Percentiles rank a stretch among this genome's conserved stretches.
Evolutionary conservation across 2,113 vertebrate genomes (phyloP).

Genomic region (Hylia prasina): DNA sequence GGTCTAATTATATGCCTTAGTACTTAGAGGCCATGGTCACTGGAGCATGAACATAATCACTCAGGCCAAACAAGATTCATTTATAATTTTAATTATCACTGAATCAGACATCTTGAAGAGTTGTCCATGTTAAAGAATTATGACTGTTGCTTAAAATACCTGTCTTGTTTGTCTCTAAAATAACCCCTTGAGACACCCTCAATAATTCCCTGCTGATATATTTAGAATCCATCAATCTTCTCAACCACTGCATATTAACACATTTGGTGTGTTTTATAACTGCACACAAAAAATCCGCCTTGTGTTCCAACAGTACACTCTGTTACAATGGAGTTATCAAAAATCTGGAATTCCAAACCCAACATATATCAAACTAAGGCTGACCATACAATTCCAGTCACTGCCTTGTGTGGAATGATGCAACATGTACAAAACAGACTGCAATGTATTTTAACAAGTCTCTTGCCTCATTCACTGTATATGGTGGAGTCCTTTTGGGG

Average conservation of each 20-base stretch:
- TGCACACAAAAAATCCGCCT: not conserved
- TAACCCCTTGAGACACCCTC: conserved; percentile 49
- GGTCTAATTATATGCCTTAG: conserved; percentile 73
- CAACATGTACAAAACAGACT: not conserved
- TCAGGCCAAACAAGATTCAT: conserved; percentile 75
- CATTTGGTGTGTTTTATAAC: not conserved
- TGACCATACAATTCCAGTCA: not conserved
- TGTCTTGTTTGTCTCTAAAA: conserved; percentile 68
- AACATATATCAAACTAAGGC: not conserved
- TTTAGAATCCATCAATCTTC: conserved; percentile 60
- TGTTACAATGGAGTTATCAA: not conserved
- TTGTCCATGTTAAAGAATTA: conserved; percentile 64
- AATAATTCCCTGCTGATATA: conserved; percentile 57
- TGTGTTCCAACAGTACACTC: not conserved
- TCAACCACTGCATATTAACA: not conserved
- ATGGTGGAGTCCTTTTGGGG: not conserved
- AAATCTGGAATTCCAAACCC: not conserved
- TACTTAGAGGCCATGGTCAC: conserved; percentile 64
- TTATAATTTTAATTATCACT: conserved; percentile 78
- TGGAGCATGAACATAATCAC: conserved; percentile 69
- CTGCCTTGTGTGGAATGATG: not conserved
- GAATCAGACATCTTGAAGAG: conserved; percentile 72
- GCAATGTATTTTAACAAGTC: not conserved
- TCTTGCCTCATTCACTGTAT: not conserved
- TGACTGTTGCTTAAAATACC: conserved; percentile 69